A percentile compares a stretch with the other conserved stretches of the same genome.
Evolutionary conservation across 1,140 invertebrate genomes (phyloP).

Genomic region (Eumaeus atala): DNA sequence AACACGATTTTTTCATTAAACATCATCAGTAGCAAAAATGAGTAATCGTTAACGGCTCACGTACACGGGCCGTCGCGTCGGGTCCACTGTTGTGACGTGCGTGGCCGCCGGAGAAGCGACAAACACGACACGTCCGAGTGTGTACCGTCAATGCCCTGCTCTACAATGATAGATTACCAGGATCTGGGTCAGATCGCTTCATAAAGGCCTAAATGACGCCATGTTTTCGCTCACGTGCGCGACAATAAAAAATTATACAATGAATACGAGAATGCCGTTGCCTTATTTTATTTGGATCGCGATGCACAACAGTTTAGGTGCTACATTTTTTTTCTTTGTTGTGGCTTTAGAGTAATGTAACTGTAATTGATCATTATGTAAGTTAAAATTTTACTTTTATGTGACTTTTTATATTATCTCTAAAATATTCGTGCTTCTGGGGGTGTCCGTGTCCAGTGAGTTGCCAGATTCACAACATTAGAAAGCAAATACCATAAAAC

Average conservation of each 20-base stretch:
- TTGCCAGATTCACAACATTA: too few relatives aligned
- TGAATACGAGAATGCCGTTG: slow-evolving; percentile 12
- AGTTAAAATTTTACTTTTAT: too few relatives aligned
- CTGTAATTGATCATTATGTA: too few relatives aligned
- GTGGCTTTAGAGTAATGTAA: too few relatives aligned
- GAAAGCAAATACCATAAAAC: too few relatives aligned
- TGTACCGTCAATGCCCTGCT: slow-evolving; percentile 17
- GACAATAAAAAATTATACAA: slow-evolving; percentile 11
- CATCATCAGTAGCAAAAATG: not conserved
- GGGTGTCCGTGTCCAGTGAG: too few relatives aligned
- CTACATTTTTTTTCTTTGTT: too few relatives aligned
- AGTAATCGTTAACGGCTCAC: slow-evolving; percentile 11
- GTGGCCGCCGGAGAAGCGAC: not conserved
- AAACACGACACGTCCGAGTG: slow-evolving; percentile 11
- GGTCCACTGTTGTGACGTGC: too few relatives aligned
- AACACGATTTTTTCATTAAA: not conserved
- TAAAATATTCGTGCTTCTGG: too few relatives aligned
- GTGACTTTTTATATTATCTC: too few relatives aligned
- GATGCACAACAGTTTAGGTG: too few relatives aligned
- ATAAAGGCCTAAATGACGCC: slow-evolving; percentile 12
- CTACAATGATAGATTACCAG: slow-evolving; percentile 19
- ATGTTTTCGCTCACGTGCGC: slow-evolving; percentile 14
- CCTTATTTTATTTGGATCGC: too few relatives aligned
- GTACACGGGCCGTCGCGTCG: not conserved
- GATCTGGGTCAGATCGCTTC: slow-evolving; percentile 16